Evolutionary conservation across 2,888 invertebrate genomes (phyloP).

Genomic region (Lydus trimaculatus): DNA sequence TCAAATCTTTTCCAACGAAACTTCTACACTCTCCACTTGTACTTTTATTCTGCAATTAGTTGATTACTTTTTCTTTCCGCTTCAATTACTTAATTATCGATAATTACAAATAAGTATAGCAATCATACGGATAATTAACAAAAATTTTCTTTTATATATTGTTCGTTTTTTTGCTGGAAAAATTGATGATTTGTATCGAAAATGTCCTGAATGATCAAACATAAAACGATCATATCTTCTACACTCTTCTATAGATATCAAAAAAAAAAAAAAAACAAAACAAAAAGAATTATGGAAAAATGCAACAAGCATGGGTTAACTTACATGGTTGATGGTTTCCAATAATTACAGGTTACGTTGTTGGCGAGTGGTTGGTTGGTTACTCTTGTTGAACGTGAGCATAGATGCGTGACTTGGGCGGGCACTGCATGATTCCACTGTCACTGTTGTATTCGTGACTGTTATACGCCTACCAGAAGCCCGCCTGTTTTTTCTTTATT

Average conservation of each 20-base stretch:
- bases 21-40: background rate
- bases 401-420: conserved; percentile 59
- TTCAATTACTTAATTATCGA: conserved; percentile 28
- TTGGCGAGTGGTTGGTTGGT: conserved; percentile 55
- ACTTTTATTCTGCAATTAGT: conserved; percentile 54
- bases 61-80: conserved; percentile 49
- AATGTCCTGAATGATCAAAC: background rate
- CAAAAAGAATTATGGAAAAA: conserved; percentile 37
- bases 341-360: conserved; percentile 57
- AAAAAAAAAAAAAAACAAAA: no score
- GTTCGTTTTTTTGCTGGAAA: background rate
- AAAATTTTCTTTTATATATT: no score
- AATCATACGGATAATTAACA: background rate
- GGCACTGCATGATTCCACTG: conserved; percentile 54
- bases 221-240: background rate
- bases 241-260: background rate
- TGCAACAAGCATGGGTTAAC: conserved; percentile 43
- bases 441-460: conserved; percentile 57
- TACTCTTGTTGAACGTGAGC: conserved; percentile 54
- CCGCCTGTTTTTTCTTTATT: conserved; percentile 48
- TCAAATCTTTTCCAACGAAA: no score
- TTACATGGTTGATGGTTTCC: conserved; percentile 56
- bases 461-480: conserved; percentile 53
- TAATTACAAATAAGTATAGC: background rate
- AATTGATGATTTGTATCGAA: background rate